phyloP scores from a whole-genome alignment of 2,797 vertebrate genomes.

The Carapus acus region DNA sequence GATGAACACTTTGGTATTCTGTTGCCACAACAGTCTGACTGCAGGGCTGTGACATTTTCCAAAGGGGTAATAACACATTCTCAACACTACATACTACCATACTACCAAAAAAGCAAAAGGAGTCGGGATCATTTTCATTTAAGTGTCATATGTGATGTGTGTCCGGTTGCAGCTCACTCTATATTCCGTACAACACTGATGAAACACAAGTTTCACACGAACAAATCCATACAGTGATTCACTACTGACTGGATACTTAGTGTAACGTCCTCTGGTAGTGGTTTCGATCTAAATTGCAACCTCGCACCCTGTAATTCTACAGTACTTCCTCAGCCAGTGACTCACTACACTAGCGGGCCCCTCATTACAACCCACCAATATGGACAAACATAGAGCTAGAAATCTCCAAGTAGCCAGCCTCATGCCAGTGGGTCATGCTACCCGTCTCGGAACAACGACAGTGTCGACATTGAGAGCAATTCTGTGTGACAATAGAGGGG shows the following conservation, averaged over 20 bases:
- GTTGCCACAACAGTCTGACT: slow-evolving; percentile 36
- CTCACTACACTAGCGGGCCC: slow-evolving; percentile 43
- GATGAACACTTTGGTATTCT: slow-evolving; percentile 22
- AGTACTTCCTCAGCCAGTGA: slow-evolving; percentile 50
- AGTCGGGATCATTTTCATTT: slow-evolving; percentile 1
- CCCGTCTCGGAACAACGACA: slow-evolving; percentile 18
- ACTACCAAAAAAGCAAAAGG: slow-evolving; percentile 16
- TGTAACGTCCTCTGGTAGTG: slow-evolving; percentile 16
- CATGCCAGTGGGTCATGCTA: slow-evolving; percentile 3
- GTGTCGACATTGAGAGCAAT: slow-evolving; percentile 20
- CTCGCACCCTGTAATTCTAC: slow-evolving; percentile 56
- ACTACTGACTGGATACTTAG: slow-evolving; percentile 11
- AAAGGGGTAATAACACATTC: slow-evolving; percentile 28
- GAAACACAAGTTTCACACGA: slow-evolving; percentile 16
- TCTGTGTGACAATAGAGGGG: slow-evolving; percentile 39
- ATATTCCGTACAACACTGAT: slow-evolving; percentile 17
- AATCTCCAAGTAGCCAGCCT: slow-evolving; percentile 23
- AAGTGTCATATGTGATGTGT: too few relatives aligned
- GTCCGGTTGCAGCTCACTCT: background rate
- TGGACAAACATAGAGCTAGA: slow-evolving; percentile 56
- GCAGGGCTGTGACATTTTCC: slow-evolving; percentile 33
- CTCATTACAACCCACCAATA: slow-evolving; percentile 58
- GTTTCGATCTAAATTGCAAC: slow-evolving; percentile 47
- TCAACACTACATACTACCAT: slow-evolving; percentile 9
- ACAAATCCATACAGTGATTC: slow-evolving; percentile 16